Conservation (phyloP, 2,888 invertebrate genomes). For the Hecatera dysodea region DNA sequence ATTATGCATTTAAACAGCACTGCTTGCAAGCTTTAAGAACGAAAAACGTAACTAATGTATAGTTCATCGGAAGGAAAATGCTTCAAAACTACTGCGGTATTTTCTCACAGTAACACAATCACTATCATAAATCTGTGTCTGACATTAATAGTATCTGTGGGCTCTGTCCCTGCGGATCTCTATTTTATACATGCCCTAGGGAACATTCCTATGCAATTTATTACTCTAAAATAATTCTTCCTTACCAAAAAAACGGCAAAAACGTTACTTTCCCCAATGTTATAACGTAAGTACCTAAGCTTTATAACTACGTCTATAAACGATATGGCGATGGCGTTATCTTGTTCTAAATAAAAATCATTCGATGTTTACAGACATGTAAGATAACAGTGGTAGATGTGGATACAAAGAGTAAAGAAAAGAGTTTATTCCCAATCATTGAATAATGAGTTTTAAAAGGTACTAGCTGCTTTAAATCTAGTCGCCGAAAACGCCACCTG, state of each 20-base stretch:
- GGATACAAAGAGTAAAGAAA: conserved; percentile 88
- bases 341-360: conserved; percentile 20
- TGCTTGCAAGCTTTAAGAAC: no score
- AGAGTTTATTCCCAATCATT: conserved; percentile 75
- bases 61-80: background rate
- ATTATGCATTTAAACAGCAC: no score
- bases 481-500: background rate
- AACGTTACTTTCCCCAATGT: background rate
- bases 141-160: conserved; percentile 11
- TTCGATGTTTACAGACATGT: conserved; percentile 59
- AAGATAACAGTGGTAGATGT: conserved; percentile 80
- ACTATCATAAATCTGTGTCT: background rate
- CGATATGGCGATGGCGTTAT: conserved; percentile 26
- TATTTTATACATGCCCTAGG: conserved; percentile 6
- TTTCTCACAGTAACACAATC: conserved; percentile 2
- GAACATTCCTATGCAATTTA: background rate
- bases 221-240: background rate
- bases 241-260: background rate
- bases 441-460: conserved; percentile 78
- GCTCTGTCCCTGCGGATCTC: background rate
- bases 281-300: conserved; percentile 1
- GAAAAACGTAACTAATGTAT: background rate
- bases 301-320: background rate
- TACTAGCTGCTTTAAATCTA: conserved; percentile 62
- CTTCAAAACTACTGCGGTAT: background rate